Evolutionary conservation across 1,140 invertebrate genomes (phyloP), one percentile per base, ranked within the genome.

Genomic region (Manduca sexta): DNA sequence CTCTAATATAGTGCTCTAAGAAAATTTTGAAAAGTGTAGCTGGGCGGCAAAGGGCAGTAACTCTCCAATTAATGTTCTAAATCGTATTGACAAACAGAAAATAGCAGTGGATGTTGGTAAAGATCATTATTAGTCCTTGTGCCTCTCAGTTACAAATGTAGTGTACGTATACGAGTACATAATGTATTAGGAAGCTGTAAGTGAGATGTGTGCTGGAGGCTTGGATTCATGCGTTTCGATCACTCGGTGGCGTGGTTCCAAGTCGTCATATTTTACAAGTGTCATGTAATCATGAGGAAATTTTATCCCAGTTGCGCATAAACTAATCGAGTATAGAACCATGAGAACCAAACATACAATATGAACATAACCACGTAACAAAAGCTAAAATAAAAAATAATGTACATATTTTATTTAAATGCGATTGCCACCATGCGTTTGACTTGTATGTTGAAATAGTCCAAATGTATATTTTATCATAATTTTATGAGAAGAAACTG

Each of bases 181-280:
- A 71, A 78, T 78, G 77, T 84, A 75, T 77, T 71, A 73, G 82
- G 72, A 83, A 85, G 79, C 82, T 83, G 78, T 76, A 74, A 71
- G 79, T 83, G 79, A 79, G 74, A 79, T 85, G 82, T 85, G 79
- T 78, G 72, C 77, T 78, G 72, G 79, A 81, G 81, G 78, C 73
- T 83, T 69, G 69, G 74, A 77, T 72, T 74, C 82, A 85, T 85
- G 82, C 82, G 78, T 66, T 73, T 83, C 78, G 61, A 77, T 85
- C 82, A 85, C 82, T 85, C 82, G 82, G 82, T 85, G 82, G 82
- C 82, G 82, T 85, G 82, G 82, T 81, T 73, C 74, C 71, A 74
- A 75, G 60, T 69, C 57, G 67, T 60, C 73, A 55, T 75, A 81
- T 78, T 80, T 67, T 75, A 80, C 77, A 79, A 73, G 75, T 82